Evolutionary conservation across 2,888 invertebrate genomes (phyloP).

Genomic region (Idaea straminata): DNA sequence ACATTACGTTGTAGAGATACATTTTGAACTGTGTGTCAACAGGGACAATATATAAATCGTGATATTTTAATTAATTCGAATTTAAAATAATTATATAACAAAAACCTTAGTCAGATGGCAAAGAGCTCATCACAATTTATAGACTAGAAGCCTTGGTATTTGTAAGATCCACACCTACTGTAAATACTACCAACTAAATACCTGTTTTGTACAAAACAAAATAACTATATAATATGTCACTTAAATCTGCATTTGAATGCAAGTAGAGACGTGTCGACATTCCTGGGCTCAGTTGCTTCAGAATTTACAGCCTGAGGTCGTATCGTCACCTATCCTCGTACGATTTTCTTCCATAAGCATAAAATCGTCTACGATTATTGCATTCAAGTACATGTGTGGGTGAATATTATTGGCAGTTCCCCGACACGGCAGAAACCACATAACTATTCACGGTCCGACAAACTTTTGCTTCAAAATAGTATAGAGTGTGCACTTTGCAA

Average conservation of each 20-base stretch:
- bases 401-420: constrained; percentile 74
- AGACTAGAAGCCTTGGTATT: background rate
- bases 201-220: constrained; percentile 6
- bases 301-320: constrained; percentile 46
- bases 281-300: constrained; percentile 48
- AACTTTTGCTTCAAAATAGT: constrained; percentile 20
- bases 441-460: constrained; percentile 50
- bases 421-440: constrained; percentile 57
- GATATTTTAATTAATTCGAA: no score
- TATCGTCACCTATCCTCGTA: constrained; percentile 50
- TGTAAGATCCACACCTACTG: background rate
- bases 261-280: constrained; percentile 46
- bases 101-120: background rate
- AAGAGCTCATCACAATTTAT: background rate
- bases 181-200: background rate
- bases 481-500: constrained; percentile 29
- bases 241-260: constrained; percentile 42
- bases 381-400: constrained; percentile 67
- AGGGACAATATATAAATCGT: no score
- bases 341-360: constrained; percentile 54
- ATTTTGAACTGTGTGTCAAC: background rate
- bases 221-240: constrained; percentile 25
- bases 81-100: background rate
- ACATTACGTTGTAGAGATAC: background rate
- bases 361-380: constrained; percentile 66